Evolutionary conservation across 2,797 vertebrate genomes (phyloP).

Genomic region (Eleutherodactylus coqui): DNA sequence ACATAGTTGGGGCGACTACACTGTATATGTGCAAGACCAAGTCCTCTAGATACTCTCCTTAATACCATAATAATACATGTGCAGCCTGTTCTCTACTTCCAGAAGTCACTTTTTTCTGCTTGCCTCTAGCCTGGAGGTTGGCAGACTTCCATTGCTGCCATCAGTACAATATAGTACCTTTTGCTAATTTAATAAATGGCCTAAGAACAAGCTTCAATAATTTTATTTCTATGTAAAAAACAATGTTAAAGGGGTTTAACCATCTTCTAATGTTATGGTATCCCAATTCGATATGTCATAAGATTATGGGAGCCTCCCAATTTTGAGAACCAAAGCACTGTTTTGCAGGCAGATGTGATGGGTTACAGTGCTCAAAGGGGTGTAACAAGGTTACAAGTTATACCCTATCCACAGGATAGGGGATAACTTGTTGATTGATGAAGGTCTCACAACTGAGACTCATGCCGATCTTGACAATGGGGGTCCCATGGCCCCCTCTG

Average conservation of each 20-base stretch:
- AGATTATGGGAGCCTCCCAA: too few relatives aligned
- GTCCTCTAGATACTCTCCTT: background rate
- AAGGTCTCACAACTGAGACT: too few relatives aligned
- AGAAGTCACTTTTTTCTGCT: background rate
- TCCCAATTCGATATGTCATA: too few relatives aligned
- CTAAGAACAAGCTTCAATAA: background rate
- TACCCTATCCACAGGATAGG: too few relatives aligned
- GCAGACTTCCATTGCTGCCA: background rate
- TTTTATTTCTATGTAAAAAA: background rate
- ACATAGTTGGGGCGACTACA: background rate
- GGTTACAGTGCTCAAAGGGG: too few relatives aligned
- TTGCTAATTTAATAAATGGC: background rate
- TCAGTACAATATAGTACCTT: background rate
- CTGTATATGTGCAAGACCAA: background rate
- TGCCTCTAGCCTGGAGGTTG: background rate
- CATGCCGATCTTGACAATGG: too few relatives aligned
- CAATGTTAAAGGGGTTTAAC: background rate
- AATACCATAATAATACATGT: constrained; percentile 15
- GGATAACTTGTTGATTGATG: too few relatives aligned
- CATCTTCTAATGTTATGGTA: background rate
- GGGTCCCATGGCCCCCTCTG: too few relatives aligned
- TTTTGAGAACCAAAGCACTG: too few relatives aligned
- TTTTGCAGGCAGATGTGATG: too few relatives aligned
- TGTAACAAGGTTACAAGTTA: too few relatives aligned
- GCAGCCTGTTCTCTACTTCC: background rate